phyloP scores from a whole-genome alignment of 2,797 vertebrate genomes.

The Columba guinea region DNA sequence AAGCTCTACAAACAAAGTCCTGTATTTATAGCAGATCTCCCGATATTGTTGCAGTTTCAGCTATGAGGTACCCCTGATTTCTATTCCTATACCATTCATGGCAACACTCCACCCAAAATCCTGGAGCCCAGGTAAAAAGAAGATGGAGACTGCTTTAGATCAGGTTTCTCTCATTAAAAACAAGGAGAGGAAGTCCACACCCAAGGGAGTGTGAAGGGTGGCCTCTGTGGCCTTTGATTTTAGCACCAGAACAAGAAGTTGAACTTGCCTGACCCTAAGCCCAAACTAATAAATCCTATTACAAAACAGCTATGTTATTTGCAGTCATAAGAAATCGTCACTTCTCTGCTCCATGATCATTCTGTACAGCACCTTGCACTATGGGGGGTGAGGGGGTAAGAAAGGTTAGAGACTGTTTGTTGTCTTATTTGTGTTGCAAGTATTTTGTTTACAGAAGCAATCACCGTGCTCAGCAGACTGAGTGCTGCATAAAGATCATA shows the following conservation, averaged over 20 bases:
- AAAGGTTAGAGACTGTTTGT: not conserved
- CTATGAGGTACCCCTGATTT: not conserved
- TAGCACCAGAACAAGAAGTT: not conserved
- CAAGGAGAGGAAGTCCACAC: not conserved
- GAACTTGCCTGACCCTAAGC: not conserved
- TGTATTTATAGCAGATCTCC: not conserved
- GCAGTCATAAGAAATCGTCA: not conserved
- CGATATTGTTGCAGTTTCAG: not conserved
- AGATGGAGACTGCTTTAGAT: not conserved
- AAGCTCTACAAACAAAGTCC: slow-evolving; percentile 25
- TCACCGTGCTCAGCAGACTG: not conserved
- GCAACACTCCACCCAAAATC: not conserved
- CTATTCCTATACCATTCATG: not conserved
- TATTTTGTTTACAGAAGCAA: slow-evolving; percentile 39
- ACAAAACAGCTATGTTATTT: not conserved
- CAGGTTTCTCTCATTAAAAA: not conserved
- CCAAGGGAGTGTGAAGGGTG: not conserved
- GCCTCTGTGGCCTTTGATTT: not conserved
- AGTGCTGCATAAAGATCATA: not conserved
- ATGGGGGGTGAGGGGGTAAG: not conserved
- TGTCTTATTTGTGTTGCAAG: not conserved
- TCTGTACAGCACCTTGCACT: not conserved
- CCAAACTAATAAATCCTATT: not conserved
- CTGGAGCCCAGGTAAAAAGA: not conserved
- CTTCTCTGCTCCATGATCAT: not conserved